phyloP scores from a whole-genome alignment of 2,888 invertebrate genomes.

The Dasypogon diadema region DNA sequence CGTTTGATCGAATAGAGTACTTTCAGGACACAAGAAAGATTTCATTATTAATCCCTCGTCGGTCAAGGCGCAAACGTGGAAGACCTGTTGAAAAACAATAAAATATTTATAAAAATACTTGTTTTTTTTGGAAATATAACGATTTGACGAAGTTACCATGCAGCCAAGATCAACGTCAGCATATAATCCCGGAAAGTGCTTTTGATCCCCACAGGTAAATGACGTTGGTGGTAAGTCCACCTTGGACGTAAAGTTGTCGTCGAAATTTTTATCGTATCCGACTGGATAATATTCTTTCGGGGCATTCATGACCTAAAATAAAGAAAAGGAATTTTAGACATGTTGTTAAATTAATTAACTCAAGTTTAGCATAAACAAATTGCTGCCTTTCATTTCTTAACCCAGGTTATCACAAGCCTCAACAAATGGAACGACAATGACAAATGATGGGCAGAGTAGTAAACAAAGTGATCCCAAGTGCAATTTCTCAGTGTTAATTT shows the following conservation, averaged over 20 bases:
- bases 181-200: slow-evolving; percentile 90
- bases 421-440: no score
- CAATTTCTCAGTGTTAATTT: no score
- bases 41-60: slow-evolving; percentile 92
- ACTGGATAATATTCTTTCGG: slow-evolving; percentile 90
- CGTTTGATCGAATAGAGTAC: slow-evolving; percentile 90
- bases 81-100: slow-evolving; percentile 73
- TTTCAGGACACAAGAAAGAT: slow-evolving; percentile 91
- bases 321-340: no score
- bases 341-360: neutral
- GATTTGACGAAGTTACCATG: slow-evolving; percentile 74
- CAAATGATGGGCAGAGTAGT: no score
- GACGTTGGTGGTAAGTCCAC: slow-evolving; percentile 86
- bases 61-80: slow-evolving; percentile 90
- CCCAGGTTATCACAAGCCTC: no score
- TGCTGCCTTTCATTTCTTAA: no score
- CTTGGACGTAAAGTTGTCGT: slow-evolving; percentile 86
- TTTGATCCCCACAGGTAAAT: slow-evolving; percentile 89
- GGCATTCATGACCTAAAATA: slow-evolving; percentile 86
- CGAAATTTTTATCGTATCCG: slow-evolving; percentile 89
- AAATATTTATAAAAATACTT: no score
- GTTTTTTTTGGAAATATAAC: neutral
- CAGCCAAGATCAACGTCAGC: slow-evolving; percentile 90
- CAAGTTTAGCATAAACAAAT: neutral
- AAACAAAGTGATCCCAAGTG: no score